Evolutionary conservation across 2,797 vertebrate genomes (phyloP).

Genomic region (Periparus ater): DNA sequence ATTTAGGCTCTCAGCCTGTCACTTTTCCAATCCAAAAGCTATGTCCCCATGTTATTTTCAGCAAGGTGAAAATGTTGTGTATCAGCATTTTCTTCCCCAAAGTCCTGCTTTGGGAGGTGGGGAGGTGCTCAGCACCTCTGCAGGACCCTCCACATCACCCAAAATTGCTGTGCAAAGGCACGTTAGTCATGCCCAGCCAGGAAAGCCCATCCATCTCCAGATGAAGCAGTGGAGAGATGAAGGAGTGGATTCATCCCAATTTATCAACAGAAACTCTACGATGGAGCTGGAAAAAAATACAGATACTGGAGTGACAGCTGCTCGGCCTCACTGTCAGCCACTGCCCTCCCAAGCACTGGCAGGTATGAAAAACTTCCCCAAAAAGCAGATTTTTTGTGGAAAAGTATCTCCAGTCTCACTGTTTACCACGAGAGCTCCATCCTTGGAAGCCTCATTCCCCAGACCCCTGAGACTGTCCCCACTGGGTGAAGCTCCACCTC

Average conservation of each 20-base stretch:
- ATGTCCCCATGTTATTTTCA: not conserved
- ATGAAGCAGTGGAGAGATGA: not conserved
- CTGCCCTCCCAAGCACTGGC: not conserved
- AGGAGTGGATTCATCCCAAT: not conserved
- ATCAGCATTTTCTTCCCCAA: not conserved
- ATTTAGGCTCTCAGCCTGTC: not conserved
- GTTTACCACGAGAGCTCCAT: not conserved
- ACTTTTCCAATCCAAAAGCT: constrained; percentile 8
- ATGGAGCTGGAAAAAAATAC: not conserved
- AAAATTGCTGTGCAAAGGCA: not conserved
- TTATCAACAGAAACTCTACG: not conserved
- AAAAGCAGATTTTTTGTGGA: not conserved
- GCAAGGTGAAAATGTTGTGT: not conserved
- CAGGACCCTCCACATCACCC: not conserved
- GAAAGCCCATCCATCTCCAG: not conserved
- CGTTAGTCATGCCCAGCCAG: not conserved
- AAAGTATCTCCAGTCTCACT: not conserved
- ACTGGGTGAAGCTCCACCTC: not conserved
- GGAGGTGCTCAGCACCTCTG: not conserved
- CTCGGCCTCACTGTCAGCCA: not conserved
- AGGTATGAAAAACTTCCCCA: not conserved
- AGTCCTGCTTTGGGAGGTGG: not conserved
- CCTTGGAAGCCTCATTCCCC: not conserved
- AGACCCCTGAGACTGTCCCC: not conserved
- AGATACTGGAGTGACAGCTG: not conserved